Evolutionary conservation across 2,888 invertebrate genomes (phyloP).

Genomic region (Marasmarcha lunaedactyla): DNA sequence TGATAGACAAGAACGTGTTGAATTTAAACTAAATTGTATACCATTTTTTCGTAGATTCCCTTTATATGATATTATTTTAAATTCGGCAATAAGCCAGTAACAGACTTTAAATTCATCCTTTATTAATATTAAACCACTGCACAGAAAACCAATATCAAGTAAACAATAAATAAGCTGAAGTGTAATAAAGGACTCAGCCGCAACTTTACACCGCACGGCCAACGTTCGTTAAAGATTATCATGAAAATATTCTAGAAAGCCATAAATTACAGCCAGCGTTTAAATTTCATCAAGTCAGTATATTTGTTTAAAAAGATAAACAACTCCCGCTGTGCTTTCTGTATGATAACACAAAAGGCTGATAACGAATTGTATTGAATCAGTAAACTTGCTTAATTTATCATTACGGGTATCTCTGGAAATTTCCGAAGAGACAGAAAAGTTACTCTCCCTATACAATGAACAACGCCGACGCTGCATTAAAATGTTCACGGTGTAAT

Average conservation of each 20-base stretch:
- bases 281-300: conserved; percentile 2
- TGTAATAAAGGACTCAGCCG: no score
- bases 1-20: no score
- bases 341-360: conserved; percentile 5
- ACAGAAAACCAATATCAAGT: no score
- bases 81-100: no score
- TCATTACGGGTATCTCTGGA: conserved; percentile 28
- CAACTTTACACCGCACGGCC: background rate
- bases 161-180: no score
- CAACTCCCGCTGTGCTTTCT: conserved; percentile 12
- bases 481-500: no score
- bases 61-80: no score
- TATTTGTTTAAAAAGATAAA: conserved; percentile 4
- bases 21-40: no score
- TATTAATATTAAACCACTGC: no score
- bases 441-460: conserved; percentile 21
- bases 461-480: conserved; percentile 7
- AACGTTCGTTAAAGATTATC: background rate
- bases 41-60: no score
- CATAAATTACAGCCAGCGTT: background rate
- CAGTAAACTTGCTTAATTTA: conserved; percentile 51
- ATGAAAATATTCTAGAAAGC: background rate
- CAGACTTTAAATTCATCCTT: no score
- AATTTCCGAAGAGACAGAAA: conserved; percentile 34
- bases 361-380: conserved; percentile 27